Base-by-base conservation (phyloP, 23 tunicate species). In the Ciona savignyi region DNA sequence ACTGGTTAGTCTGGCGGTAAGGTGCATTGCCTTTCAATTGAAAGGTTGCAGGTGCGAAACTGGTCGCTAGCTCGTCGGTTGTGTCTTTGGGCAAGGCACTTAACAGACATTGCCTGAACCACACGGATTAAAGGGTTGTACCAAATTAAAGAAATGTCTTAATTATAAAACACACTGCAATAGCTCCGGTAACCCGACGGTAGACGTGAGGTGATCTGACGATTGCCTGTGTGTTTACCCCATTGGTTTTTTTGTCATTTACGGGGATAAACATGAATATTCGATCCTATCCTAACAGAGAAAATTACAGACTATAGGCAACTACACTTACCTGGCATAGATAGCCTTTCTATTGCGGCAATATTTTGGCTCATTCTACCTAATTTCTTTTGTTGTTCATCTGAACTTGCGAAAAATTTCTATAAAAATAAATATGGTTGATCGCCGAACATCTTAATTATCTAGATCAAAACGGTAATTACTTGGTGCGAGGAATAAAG, bases 401-500 rank as follows among this genome's bases (percentile, higher is more conserved):
- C 66, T 23, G 80, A 51, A 25, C 67, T 66, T 27, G 84, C 77
- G 63, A 88, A 88, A 66, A 81, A 88, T 73, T 77, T 86, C 96
- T 88, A 56, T 2, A 77, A 72, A 82, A 15, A 42, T 33, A 42
- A 71, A 71, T 9, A 71, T 25, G 23, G 4, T 31, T 25, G 4
- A 23, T 20, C 4, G 35, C 27, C 27, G 35, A 23, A 25, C n/a
- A 29, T 64, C 6, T 64, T 64, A 25, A 64, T n/a, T n/a, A n/a
- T n/a, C n/a, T n/a, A n/a, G n/a, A 2, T 27, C 24, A 20, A 61
- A 61, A 61, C 4, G 4, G 2, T 23, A 2, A 61, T 19, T 9
- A 86, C 93, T 76, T 88, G 88, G 34, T 88, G 96, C 22, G 69
- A 23, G 74, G 77, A 78, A 34, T 70, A 82, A 29, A 74, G 74